phyloP scores from a whole-genome alignment of 2,888 invertebrate genomes.

The Pinctada fucata region DNA sequence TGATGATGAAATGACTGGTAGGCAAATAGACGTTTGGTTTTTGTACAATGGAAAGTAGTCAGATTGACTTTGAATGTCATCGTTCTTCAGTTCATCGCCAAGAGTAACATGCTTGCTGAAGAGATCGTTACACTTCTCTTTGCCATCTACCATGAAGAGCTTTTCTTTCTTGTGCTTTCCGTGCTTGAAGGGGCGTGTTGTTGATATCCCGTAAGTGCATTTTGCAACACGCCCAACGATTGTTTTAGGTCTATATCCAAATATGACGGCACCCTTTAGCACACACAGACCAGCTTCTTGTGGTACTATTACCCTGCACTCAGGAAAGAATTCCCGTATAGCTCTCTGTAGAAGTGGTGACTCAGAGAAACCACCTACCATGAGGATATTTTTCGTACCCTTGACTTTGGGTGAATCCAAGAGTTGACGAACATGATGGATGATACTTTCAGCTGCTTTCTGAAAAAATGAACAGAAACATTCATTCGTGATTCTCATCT shows the following conservation, averaged over 20 bases:
- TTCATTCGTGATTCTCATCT: constrained; percentile 44
- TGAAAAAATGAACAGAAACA: constrained; percentile 44
- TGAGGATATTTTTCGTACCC: constrained; percentile 46
- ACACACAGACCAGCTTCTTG: constrained; percentile 54
- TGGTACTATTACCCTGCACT: constrained; percentile 49
- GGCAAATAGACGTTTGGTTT: constrained; percentile 43
- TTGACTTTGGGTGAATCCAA: constrained; percentile 36
- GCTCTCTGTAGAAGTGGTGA: constrained; percentile 48
- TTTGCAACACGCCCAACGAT: constrained; percentile 49
- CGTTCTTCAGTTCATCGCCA: constrained; percentile 46
- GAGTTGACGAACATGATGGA: constrained; percentile 46
- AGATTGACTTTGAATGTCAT: constrained; percentile 42
- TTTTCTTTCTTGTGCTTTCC: constrained; percentile 44
- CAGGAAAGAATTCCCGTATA: constrained; percentile 42
- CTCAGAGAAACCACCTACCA: constrained; percentile 58
- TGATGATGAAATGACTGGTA: constrained; percentile 50
- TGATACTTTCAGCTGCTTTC: constrained; percentile 37
- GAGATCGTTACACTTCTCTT: constrained; percentile 47
- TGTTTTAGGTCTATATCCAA: constrained; percentile 49
- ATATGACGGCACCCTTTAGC: constrained; percentile 57
- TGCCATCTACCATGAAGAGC: constrained; percentile 39
- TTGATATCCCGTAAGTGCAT: constrained; percentile 50
- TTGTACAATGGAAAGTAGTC: constrained; percentile 44
- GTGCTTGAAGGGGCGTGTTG: constrained; percentile 39
- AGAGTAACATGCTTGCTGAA: constrained; percentile 51